Evolutionary conservation across 53 echinoderm and acorn worm species (phyloP).

Genomic region (Holothuria scabra): DNA sequence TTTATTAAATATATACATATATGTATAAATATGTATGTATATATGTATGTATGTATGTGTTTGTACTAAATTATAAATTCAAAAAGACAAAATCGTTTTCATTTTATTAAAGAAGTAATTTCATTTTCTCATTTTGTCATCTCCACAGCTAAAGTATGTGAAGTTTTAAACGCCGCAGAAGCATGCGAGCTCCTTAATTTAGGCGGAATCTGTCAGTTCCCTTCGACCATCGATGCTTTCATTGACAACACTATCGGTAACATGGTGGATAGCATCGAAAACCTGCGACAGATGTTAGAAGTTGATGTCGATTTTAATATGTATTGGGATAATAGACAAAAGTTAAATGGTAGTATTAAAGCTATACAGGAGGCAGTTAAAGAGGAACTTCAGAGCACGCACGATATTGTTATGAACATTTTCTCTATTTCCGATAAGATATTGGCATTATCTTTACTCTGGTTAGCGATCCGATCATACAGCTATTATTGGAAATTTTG

Average conservation of each 20-base stretch:
- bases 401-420: conserved; percentile 60
- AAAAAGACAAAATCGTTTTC: too few species aligned
- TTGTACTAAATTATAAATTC: too few species aligned
- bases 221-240: conserved; percentile 46
- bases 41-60: too few species aligned
- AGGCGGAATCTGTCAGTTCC: conserved; percentile 62
- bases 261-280: conserved; percentile 46
- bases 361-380: conserved; percentile 74
- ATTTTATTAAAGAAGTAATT: too few species aligned
- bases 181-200: conserved; percentile 64
- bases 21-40: too few species aligned
- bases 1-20: too few species aligned
- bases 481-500: conserved; percentile 82
- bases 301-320: conserved; percentile 74
- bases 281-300: conserved; percentile 55
- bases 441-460: conserved; percentile 79
- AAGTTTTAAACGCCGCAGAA: conserved; percentile 60
- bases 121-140: background rate
- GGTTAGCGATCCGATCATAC: conserved; percentile 73
- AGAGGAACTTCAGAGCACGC: conserved; percentile 67
- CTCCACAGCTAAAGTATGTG: conserved; percentile 62
- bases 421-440: conserved; percentile 80
- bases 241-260: conserved; percentile 53
- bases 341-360: conserved; percentile 67
- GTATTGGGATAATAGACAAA: conserved; percentile 71